Evolutionary conservation across 1,140 invertebrate genomes (phyloP), one percentile per base, ranked within the genome.

Genomic region (Chrysopa pallens): DNA sequence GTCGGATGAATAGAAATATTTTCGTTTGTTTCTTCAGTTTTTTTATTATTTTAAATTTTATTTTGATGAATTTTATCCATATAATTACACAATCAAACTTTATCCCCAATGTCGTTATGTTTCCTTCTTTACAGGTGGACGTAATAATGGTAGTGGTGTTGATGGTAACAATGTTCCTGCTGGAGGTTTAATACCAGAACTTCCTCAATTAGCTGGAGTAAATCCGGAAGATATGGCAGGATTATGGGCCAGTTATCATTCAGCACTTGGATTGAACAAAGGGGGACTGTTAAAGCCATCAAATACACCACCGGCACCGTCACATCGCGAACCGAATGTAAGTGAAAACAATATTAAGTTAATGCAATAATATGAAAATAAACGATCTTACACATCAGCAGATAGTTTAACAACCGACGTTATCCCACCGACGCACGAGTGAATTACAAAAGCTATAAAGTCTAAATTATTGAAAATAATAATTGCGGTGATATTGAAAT

Each of bases 201-300:
- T 47, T 63, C 69, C 46, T 52, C 58, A 46, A 50, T 62, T 62
- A 54, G 61, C 52, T 33, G 64, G 65, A 5, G 17, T 23, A 23
- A 23, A 23, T 23, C 56, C 61, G 47, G 74, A 78, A 52, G 77
- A 78, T 51, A 77, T 82, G 70, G 78, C 79, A 8, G 78, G 79
- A 8, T 62, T 83, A 35, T 84, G 81, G 81, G 78, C 79, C 1
- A 79, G 79, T 28, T 84, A 84, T 54, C 75, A 78, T 57, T 68
- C 67, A 42, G 72, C 74, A 1, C 66, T 79, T 52, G 73, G 74
- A 4, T 69, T 75, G 46, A 72, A 49, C 39, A 70, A 63, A 67
- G 66, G 61, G 59, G 43, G 78, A 77, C 17, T 23, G 17, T 23
- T 23, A 5, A 23, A 23, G 5, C 17, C 17, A 23, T 23, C 17